Percentiles rank a stretch among this genome's conserved stretches.
phyloP scores from a whole-genome alignment of 92 coral and sea anemone genomes.

The Micromussa lordhowensis region DNA sequence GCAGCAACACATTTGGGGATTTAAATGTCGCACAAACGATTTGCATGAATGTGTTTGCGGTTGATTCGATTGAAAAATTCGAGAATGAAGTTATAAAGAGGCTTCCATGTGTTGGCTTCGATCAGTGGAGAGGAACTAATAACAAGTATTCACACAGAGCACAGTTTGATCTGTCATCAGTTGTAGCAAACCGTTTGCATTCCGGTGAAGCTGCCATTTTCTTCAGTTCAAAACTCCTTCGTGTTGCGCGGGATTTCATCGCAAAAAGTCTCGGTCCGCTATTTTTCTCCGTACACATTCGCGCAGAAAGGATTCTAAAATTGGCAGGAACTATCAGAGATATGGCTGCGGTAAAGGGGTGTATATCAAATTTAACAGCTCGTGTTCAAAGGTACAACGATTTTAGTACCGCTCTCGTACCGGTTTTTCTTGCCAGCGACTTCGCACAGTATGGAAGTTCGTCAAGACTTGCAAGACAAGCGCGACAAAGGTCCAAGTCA shows the following conservation, averaged over 20 bases:
- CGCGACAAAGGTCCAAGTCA: conserved; percentile 54
- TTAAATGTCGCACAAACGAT: neutral
- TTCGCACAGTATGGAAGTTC: conserved; percentile 83
- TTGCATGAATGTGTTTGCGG: conserved; percentile 72
- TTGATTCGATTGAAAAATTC: conserved; percentile 76
- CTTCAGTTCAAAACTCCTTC: conserved; percentile 72
- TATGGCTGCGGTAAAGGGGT: neutral
- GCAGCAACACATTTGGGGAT: neutral
- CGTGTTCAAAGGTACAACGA: neutral
- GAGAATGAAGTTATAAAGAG: conserved; percentile 75
- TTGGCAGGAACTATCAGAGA: neutral
- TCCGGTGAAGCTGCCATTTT: conserved; percentile 55
- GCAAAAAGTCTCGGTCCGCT: conserved; percentile 53
- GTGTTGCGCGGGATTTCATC: conserved; percentile 72
- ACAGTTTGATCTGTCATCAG: conserved; percentile 68
- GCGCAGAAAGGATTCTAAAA: conserved; percentile 75
- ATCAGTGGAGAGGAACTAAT: conserved; percentile 77
- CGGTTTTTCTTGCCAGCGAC: conserved; percentile 83
- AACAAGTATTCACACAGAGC: conserved; percentile 41
- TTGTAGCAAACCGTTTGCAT: conserved; percentile 49
- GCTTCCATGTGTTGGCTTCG: conserved; percentile 83
- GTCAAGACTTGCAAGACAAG: conserved; percentile 51
- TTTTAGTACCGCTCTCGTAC: neutral
- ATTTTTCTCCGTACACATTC: conserved; percentile 83
- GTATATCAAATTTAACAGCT: neutral